A percentile compares a stretch with the other conserved stretches of the same genome.
phyloP scores from a whole-genome alignment of 2,797 vertebrate species.

The Thripadectes ignobilis region DNA sequence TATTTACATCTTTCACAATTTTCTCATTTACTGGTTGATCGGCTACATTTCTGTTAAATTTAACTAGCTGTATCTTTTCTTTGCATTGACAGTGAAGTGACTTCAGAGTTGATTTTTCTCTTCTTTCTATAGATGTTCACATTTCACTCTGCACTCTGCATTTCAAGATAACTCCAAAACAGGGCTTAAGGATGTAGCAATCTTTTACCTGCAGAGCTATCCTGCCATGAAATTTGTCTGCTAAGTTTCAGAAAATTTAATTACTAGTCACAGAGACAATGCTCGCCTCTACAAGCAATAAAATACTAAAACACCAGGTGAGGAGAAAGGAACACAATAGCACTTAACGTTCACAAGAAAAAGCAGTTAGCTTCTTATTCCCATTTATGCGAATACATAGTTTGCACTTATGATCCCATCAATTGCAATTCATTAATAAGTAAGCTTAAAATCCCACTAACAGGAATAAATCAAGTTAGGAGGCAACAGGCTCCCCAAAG shows the following conservation, averaged over 20 bases:
- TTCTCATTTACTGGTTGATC: background rate
- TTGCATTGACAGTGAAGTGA: background rate
- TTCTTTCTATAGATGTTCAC: background rate
- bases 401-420: background rate
- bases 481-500: background rate
- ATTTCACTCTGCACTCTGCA: background rate
- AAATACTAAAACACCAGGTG: background rate
- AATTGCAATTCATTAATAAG: background rate
- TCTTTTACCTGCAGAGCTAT: background rate
- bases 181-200: background rate
- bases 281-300: background rate
- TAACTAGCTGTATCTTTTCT: background rate
- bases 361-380: background rate
- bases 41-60: background rate
- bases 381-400: background rate
- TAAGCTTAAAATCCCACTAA: background rate
- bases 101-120: background rate
- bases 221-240: rapidly evolving
- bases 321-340: background rate
- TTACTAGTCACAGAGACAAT: background rate
- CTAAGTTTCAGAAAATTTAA: background rate
- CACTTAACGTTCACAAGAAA: background rate
- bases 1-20: background rate
- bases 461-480: background rate
- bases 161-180: background rate